These are phyloP conservation scores for Drosophila maculinotata DNA, from an alignment of 2,888 invertebrate species.

Conservation along the genomic window DNA sequence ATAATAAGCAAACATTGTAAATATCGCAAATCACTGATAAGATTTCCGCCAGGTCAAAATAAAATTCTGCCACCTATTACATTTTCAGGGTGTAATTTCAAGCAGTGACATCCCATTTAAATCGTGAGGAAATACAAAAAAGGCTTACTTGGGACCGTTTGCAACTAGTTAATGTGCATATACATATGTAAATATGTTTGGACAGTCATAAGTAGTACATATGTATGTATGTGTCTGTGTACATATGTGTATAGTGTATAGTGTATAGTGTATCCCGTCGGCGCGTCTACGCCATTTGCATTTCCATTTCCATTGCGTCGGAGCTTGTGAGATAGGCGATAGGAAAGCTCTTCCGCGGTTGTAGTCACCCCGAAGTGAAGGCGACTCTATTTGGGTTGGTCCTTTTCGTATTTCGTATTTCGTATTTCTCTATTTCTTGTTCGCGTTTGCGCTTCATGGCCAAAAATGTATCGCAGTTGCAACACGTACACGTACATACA, in stretches of 20 bases:
- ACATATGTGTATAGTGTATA: background rate
- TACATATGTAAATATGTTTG: too few relatives aligned
- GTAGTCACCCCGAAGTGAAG: background rate
- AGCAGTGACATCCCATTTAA: too few relatives aligned
- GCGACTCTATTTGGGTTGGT: conserved; percentile 14
- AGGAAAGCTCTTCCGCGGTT: background rate
- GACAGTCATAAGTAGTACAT: too few relatives aligned
- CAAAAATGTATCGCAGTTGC: conserved; percentile 12
- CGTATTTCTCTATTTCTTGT: background rate
- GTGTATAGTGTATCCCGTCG: conserved; percentile 5
- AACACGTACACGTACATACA: background rate
- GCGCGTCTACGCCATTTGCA: background rate
- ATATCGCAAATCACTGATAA: too few relatives aligned
- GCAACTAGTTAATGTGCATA: too few relatives aligned
- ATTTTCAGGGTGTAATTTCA: too few relatives aligned
- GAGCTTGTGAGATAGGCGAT: background rate
- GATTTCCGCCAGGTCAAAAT: too few relatives aligned
- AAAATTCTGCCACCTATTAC: too few relatives aligned
- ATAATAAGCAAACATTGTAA: too few relatives aligned
- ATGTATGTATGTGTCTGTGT: background rate
- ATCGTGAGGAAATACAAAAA: too few relatives aligned
- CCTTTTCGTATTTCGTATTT: background rate
- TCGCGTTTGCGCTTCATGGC: conserved; percentile 32
- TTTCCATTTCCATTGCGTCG: background rate
- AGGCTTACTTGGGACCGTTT: too few relatives aligned